Base-by-base conservation (phyloP, 2,113 vertebrate genomes). In the Pelodiscus sinensis region DNA sequence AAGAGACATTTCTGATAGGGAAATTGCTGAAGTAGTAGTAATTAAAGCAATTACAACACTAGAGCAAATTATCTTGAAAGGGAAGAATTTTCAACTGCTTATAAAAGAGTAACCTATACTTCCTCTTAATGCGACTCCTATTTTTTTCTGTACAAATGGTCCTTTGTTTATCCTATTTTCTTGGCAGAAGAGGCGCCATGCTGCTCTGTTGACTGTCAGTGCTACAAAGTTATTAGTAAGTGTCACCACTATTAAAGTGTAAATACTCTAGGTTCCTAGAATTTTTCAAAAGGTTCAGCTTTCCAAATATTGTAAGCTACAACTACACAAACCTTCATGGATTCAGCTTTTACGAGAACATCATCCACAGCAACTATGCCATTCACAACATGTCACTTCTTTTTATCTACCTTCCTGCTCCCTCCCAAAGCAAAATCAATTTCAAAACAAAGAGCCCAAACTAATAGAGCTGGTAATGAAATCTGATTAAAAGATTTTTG, bases 1-100 rank as follows among this genome's bases (percentile, higher is more conserved):
- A 54, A 51, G 35, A 82, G 44, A 88, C 89, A 71, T 38, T 86
- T 68, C 91, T 88, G 68, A 55, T 38, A 75, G 62, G 82, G 85
- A 88, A 91, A 82, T 62, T 78, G 9, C 85, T 86, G 87, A 92
- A 93, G 8, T 95, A 96, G 8, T 95, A 96, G 92, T 94, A 15
- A 82, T 87, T 92, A 89, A 94, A 91, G 91, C 89, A 84, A 88
- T 85, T 96, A 44, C 24, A 54, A 25, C 78, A n/a, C 79, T 50
- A 8, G 81, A 2, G 90, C 75, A 82, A 94, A 86, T 9, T 89
- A 81, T 54, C 38, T 71, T 78, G 60, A 96, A 90, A 14, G 21
- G 19, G 65, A 50, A 71, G 21, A 83, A 85, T 94, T 92, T 91
- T 7, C 44, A 87, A 29, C 6, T 82, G 71, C 89, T 81, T 86